Evolutionary conservation across 2,888 invertebrate genomes (phyloP).

Genomic region (Eupithecia subfuscata): DNA sequence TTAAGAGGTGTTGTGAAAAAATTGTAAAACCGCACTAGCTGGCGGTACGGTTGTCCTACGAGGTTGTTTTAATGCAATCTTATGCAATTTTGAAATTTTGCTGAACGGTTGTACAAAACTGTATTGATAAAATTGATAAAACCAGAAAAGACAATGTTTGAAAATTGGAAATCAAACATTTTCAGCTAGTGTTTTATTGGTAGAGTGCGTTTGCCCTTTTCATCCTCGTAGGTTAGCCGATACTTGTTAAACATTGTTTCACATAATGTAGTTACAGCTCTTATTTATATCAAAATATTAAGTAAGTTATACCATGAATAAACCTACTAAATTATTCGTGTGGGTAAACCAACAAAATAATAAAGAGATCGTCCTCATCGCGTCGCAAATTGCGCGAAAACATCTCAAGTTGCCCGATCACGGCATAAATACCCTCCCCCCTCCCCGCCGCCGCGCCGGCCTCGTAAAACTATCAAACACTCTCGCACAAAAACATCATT

Average conservation of each 20-base stretch:
- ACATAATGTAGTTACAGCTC: not conserved
- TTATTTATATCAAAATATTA: not conserved
- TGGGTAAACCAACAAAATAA: constrained; percentile 8
- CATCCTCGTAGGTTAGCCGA: not conserved
- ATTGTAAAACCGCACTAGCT: too few relatives aligned
- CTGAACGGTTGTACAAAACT: too few relatives aligned
- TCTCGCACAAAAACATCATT: constrained; percentile 43
- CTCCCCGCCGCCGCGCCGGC: not conserved
- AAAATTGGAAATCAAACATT: too few relatives aligned
- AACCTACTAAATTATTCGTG: not conserved
- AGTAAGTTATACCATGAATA: not conserved
- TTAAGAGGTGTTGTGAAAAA: too few relatives aligned
- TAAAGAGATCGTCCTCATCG: constrained; percentile 23
- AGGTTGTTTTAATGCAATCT: too few relatives aligned
- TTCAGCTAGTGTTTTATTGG: not conserved
- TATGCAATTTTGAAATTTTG: too few relatives aligned
- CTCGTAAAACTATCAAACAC: constrained; percentile 37
- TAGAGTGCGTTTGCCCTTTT: not conserved
- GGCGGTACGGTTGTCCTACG: too few relatives aligned
- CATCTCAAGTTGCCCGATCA: constrained; percentile 26
- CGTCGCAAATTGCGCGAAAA: constrained; percentile 21
- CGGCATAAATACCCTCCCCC: constrained; percentile 18
- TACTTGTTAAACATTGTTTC: not conserved
- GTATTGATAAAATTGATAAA: too few relatives aligned
- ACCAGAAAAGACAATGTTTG: too few relatives aligned